Base-by-base conservation (phyloP, 2,888 invertebrate species). In the Caradrina kadenii region DNA sequence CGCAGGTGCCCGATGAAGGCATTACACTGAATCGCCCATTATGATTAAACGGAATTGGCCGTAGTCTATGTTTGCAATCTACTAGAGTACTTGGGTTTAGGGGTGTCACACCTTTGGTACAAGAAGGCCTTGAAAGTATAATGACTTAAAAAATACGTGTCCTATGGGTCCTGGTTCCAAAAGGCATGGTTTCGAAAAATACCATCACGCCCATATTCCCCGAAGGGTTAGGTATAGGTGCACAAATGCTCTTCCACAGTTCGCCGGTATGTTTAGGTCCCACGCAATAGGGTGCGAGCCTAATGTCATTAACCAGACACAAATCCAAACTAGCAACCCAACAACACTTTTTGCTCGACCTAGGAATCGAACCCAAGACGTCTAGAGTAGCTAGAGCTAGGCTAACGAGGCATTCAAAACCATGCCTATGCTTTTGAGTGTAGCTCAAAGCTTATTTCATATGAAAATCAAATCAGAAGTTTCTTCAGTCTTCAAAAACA, bases 1-100 rank as follows among this genome's bases (percentile, higher is more conserved):
- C 88, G 88, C 93, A 94, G 93, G 94, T 94, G 93, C 88, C 86
- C 92, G 89, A 94, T 94, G 93, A 94, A 94, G 94, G 93, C 93
- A 95, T 95, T 93, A 94, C 89, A 88, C 89, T 88, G 92, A 93
- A 93, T 91, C 90, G 88, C 84, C 93, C 87, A 94, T 94, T 94
- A 93, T 92, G 93, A 94, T 93, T 93, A 91, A 91, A 86, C 87
- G 87, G 89, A 91, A 92, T 91, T 89, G 90, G 80, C 76, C 78
- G 79, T 87, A 88, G 91, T 91, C 91, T 90, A 88, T 91, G 91
- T 93, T 93, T 93, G 93, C 92, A 91, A 94, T 93, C 93, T 92
- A 87, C 88, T 87, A 81, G 82, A 92, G 91, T 87, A 88, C 87
- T 66, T 60, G 22, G 31, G 45, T 35, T 69, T 74, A 83, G 85